Evolutionary conservation across 2,113 vertebrate genomes (phyloP), one percentile per base, ranked within the genome.

Genomic region (Maccullochella peelii): DNA sequence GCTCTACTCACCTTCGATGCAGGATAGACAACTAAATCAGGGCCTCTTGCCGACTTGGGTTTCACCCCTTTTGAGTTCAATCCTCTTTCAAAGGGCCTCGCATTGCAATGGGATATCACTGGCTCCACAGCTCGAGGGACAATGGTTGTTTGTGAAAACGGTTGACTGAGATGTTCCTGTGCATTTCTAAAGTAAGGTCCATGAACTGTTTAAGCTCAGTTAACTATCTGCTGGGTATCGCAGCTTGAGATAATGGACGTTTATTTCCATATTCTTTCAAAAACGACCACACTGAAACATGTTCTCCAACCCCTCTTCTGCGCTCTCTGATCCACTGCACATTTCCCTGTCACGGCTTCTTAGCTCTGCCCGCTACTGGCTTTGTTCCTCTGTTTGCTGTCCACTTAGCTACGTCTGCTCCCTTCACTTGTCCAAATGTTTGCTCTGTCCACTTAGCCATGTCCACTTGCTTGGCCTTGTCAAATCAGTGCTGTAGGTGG

Each of bases 51-150:
- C 11, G 84, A 91, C 86, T 94, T 89, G 52, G 23, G 87, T 94
- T 95, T 91, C 93, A 93, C 38, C 76, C 69, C 87, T 88, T 88
- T 92, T 93, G 66, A 91, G 82, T 80, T 62, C 33, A 63, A 70
- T 70, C 61, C 81, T 84, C 66, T 89, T 86, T 92, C 84, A 91
- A 85, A 90, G 59, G 63, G 57, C 73, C 71, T 77, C 6, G 4
- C 38, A 12, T 57, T 84, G 91, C 89, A 91, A 83, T 8, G 79
- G 69, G 88, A 89, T 91, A 89, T 80, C 82, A 84, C 20, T 33
- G 83, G 79, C 82, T 91, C 83, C 50, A 16, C 59, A 10, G 86
- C 74, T 87, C 30, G 8, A 49, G 66, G 77, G 81, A 90, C 89
- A 92, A 92, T 71, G 84, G 80, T 14, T 85, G 89, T 85, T 92